These are phyloP conservation scores for Oryzaephilus surinamensis DNA, from an alignment of 1,140 invertebrate species.

Conservation along the genomic window DNA sequence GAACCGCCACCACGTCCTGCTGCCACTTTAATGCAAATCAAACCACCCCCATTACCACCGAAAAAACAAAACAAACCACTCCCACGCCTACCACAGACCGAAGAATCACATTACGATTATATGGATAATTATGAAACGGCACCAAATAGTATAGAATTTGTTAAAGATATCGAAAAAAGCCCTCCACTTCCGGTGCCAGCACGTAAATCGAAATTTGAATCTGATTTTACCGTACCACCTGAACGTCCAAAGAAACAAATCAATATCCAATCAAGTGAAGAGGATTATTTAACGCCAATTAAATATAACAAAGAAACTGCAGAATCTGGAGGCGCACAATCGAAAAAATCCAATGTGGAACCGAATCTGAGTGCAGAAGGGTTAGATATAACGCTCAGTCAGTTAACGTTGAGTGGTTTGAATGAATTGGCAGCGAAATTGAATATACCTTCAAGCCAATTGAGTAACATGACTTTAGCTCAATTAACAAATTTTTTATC, in stretches of 20 bases:
- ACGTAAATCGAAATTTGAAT: slow-evolving; percentile 46
- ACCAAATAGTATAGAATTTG: slow-evolving; percentile 29
- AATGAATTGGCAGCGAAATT: slow-evolving; percentile 65
- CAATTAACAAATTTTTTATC: slow-evolving; percentile 70
- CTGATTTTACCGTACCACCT: slow-evolving; percentile 29
- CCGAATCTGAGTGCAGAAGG: slow-evolving; percentile 33
- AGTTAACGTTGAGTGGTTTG: slow-evolving; percentile 68
- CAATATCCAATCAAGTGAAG: slow-evolving; percentile 25
- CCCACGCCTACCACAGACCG: slow-evolving; percentile 51
- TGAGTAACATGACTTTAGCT: slow-evolving; percentile 75
- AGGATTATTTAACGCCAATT: slow-evolving; percentile 53
- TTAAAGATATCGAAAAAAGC: slow-evolving; percentile 32
- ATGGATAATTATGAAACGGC: slow-evolving; percentile 44
- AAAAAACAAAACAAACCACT: slow-evolving; percentile 63
- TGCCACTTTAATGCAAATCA: slow-evolving; percentile 41
- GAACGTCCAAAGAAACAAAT: slow-evolving; percentile 38
- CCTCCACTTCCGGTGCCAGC: slow-evolving; percentile 53
- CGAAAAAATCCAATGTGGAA: slow-evolving; percentile 13
- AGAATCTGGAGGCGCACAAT: slow-evolving; percentile 3
- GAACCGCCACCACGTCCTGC: slow-evolving; percentile 59
- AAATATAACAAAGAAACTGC: slow-evolving; percentile 8
- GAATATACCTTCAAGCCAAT: slow-evolving; percentile 58
- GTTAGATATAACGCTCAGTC: slow-evolving; percentile 66
- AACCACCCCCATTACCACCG: slow-evolving; percentile 74
- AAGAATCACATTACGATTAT: slow-evolving; percentile 50